Evolutionary conservation across 2,113 vertebrate genomes (phyloP), one percentile per base, ranked within the genome.

Genomic region (Toxostoma redivivum): DNA sequence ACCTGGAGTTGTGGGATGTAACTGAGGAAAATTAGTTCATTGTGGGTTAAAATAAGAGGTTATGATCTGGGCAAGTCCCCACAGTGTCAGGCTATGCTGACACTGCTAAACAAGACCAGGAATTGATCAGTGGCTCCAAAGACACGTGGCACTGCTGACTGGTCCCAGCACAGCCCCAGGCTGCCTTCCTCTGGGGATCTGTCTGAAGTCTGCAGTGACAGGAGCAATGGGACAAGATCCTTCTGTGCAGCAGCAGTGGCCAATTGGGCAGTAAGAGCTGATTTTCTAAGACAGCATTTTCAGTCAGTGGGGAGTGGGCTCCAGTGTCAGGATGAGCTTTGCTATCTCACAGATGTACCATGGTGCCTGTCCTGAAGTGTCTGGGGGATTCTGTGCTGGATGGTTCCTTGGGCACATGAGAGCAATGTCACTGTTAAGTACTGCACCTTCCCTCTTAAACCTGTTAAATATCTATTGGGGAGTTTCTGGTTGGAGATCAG

Each of bases 331-430:
- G 31, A 81, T 77, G 71, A 82, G 64, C 28, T 35, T 42, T 50
- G 7, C 37, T 21, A 0, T 17, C 60, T 64, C 11, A 21, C n/a
- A 35, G 27, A 8, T 8, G n/a, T 25, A 2, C 38, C 4, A 0
- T 25, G 54, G 42, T 50, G 58, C 47, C 54, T 13, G 16, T 65
- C 54, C 83, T 66, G 72, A 28, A 28, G 27, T 30, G 15, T 17
- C 35, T 4, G 33, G 7, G 16, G 8, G 11, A 19, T 7, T 60
- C 66, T 2, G 9, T 65, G 60, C 14, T 9, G 0, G 35, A 2
- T 0, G 0, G 4, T 53, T 83, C 54, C 60, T 16, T 31, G 47
- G 60, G 24, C 87, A 37, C 20, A 8, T 23, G 15, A 42, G 35
- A 67, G 40, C 44, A 51, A 14, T 38, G 30, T 28, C 28, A 23